Percentiles rank a stretch among this genome's conserved stretches.
phyloP scores from a whole-genome alignment of 2,113 vertebrate genomes.

The Oxyura jamaicensis region DNA sequence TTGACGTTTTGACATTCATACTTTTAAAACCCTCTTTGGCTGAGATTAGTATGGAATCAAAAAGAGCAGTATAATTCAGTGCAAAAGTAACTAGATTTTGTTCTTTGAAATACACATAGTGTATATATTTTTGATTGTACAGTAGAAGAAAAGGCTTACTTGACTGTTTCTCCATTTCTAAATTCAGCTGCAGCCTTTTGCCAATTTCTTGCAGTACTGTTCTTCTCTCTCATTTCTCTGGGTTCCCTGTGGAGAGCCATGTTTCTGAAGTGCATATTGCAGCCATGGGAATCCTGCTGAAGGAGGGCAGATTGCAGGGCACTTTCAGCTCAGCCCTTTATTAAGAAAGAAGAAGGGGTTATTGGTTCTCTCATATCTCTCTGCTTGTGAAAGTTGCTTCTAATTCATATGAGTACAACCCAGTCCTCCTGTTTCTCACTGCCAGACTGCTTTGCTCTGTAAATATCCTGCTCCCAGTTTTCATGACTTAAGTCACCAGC shows the following conservation, averaged over 20 bases:
- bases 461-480: background rate
- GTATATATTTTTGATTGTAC: conserved; percentile 9
- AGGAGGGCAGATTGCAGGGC: background rate
- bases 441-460: background rate
- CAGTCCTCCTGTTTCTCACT: background rate
- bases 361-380: background rate
- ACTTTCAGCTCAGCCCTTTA: background rate
- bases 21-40: conserved; percentile 3
- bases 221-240: conserved; percentile 17
- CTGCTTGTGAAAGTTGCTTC: background rate
- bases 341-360: background rate
- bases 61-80: background rate
- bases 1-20: background rate
- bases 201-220: conserved; percentile 3
- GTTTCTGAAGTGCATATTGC: conserved; percentile 17
- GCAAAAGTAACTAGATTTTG: background rate
- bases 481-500: background rate
- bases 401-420: background rate
- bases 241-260: conserved; percentile 4
- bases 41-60: background rate
- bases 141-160: conserved; percentile 35
- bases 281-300: background rate
- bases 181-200: conserved; percentile 33
- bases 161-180: background rate
- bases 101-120: conserved; percentile 25